These are phyloP conservation scores for Dicerorhinus sumatrensis DNA, from an alignment of 2,113 vertebrate genomes.

Conservation along the genomic window DNA sequence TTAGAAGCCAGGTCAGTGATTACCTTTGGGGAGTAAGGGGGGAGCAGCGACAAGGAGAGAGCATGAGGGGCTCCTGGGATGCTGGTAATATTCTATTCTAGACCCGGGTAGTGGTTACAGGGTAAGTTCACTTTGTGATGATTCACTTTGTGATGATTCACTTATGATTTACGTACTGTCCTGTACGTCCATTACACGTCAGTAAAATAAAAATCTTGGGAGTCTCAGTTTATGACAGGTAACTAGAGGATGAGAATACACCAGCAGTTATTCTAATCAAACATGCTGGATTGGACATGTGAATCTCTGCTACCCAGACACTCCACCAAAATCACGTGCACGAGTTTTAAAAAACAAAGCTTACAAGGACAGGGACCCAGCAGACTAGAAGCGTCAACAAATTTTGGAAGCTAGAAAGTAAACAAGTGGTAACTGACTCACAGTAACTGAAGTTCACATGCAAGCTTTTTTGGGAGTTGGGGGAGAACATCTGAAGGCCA, in stretches of 20 bases:
- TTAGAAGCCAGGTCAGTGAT: background rate
- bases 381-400: background rate
- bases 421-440: background rate
- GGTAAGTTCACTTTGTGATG: background rate
- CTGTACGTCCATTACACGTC: fast-evolving
- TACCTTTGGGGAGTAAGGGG: too few species aligned
- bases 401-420: background rate
- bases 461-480: too few species aligned
- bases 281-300: background rate
- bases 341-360: background rate
- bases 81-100: fast-evolving
- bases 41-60: too few species aligned
- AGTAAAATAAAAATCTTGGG: background rate
- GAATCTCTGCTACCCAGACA: background rate
- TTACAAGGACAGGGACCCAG: background rate
- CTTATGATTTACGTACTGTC: too few species aligned
- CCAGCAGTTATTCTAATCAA: background rate
- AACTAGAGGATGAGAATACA: background rate
- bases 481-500: background rate
- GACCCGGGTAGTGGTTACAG: background rate
- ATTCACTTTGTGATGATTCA: too few species aligned
- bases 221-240: background rate
- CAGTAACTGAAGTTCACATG: fast-evolving
- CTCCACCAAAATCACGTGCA: background rate
- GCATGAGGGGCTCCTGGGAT: fast-evolving